These are phyloP conservation scores for Kradibia gibbosae DNA, from an alignment of 1,140 invertebrate genomes.

Conservation along the genomic window DNA sequence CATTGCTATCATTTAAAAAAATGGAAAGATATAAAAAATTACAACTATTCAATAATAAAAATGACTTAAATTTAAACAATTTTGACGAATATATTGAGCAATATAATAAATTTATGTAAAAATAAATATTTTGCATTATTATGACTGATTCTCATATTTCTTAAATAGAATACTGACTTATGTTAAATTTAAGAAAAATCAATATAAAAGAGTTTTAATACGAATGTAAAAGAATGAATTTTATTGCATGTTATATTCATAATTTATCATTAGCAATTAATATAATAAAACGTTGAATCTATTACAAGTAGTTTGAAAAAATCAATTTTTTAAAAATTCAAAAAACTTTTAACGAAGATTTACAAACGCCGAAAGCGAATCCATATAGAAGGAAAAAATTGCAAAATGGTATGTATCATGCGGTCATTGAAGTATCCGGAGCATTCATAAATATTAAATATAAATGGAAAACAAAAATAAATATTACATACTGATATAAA, in stretches of 20 bases:
- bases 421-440: conserved; percentile 14
- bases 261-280: conserved; percentile 19
- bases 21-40: neutral
- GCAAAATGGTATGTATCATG: neutral
- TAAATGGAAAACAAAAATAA: conserved; percentile 35
- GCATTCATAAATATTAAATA: conserved; percentile 33
- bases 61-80: neutral
- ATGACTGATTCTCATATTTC: conserved; percentile 20
- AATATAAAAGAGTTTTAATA: conserved; percentile 4
- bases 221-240: neutral
- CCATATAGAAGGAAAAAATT: neutral
- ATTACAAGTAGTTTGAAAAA: neutral
- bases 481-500: conserved; percentile 50
- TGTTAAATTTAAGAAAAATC: conserved; percentile 23
- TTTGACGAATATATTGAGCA: neutral
- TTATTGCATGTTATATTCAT: conserved; percentile 32
- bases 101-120: neutral
- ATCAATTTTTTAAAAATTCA: neutral
- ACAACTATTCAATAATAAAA: neutral
- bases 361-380: neutral
- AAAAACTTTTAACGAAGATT: neutral
- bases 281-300: conserved; percentile 29
- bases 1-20: neutral
- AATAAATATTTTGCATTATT: neutral
- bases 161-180: conserved; percentile 17